Conservation (phyloP, 2,797 vertebrate species). For the Hydrolagus colliei region DNA sequence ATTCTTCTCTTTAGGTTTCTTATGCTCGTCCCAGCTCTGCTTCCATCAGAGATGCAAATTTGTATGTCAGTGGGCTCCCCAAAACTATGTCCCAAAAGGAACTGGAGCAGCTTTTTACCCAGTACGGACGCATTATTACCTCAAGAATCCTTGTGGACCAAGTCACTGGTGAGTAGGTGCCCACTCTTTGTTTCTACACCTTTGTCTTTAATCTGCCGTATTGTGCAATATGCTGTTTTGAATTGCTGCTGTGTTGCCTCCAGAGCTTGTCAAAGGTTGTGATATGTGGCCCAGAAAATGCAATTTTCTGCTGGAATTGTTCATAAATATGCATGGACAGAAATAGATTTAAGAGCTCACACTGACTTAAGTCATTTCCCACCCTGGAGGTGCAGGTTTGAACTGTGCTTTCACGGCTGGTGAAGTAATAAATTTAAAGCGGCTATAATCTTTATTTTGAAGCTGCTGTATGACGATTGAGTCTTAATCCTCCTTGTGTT, state of each 20-base stretch:
- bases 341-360: slow-evolving; percentile 56
- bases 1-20: slow-evolving; percentile 67
- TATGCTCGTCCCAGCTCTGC: slow-evolving; percentile 94
- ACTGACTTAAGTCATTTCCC: slow-evolving; percentile 54
- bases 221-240: slow-evolving; percentile 43
- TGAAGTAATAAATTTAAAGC: slow-evolving; percentile 63
- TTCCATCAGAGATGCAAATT: slow-evolving; percentile 95
- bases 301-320: slow-evolving; percentile 60
- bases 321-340: slow-evolving; percentile 69
- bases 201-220: slow-evolving; percentile 31
- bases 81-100: slow-evolving; percentile 97
- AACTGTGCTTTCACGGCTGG: slow-evolving; percentile 60
- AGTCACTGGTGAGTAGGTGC: slow-evolving; percentile 80
- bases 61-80: slow-evolving; percentile 92
- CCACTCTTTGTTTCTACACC: slow-evolving; percentile 33
- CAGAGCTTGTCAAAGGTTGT: slow-evolving; percentile 53
- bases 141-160: slow-evolving; percentile 95
- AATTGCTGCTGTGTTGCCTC: slow-evolving; percentile 37
- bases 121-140: slow-evolving; percentile 95
- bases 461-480: slow-evolving; percentile 46
- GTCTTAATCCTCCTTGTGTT: slow-evolving; percentile 42
- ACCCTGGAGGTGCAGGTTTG: slow-evolving; percentile 58
- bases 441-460: slow-evolving; percentile 60
- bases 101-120: slow-evolving; percentile 91
- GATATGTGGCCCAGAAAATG: slow-evolving; percentile 57